Base-by-base conservation (phyloP, 1,140 invertebrate genomes). In the Drosophila serrata region DNA sequence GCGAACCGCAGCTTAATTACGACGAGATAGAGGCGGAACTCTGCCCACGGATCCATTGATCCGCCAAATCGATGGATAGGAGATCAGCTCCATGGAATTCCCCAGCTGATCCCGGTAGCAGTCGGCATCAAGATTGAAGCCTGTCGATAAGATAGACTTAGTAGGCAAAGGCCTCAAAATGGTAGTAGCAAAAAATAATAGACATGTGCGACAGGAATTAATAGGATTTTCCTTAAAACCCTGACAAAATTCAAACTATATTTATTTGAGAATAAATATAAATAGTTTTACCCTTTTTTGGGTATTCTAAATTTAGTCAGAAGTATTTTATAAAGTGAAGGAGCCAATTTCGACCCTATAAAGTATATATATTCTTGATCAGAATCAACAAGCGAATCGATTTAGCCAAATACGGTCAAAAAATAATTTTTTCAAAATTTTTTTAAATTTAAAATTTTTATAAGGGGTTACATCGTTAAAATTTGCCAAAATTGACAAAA, bases 1-100 rank as follows among this genome's bases (percentile, higher is more conserved):
- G 31, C 62, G 65, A 81, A 78, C 63, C 77, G 73, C 58, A 70
- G 75, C 73, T 81, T 84, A 78, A 88, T 73, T 88, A 81, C 64
- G 60, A 43, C 62, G 40, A 39, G 68, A 46, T 45, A 59, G 48
- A 67, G 61, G 62, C 53, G 55, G 73, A 69, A 56, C 74, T 59
- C 37, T 11, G 37, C 64, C 51, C 33, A 79, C 43, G 48, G 61
- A 73, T 79, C 48, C 37, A 57, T 77, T 60, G 63, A 77, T 76
- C 62, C 42, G 39, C 48, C 48, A 39, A 62, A 73, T 81, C 81
- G 62, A 86, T 79, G 53, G 62, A 74, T 74, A 64, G 42, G 45
- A 67, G 61, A 59, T 79, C 68, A 59, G 42, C 39, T 35, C 31
- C 51, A 37, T 45, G 59, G 60, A 62, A 72, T 61, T 63, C 74